Base-by-base conservation (phyloP, 2,888 invertebrate genomes). In the Troilus luridus region DNA sequence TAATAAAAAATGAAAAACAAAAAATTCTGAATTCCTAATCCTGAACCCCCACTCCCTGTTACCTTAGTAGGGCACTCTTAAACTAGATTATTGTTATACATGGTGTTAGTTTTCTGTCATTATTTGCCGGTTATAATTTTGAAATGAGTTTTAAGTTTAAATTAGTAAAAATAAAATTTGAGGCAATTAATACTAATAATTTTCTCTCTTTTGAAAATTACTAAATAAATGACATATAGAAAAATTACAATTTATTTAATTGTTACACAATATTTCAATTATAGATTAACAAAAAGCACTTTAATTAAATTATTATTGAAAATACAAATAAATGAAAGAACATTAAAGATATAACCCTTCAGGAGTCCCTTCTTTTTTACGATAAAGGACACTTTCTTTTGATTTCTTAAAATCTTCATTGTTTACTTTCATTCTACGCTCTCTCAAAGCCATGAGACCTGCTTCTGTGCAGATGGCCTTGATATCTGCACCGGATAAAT, bases 381-480 rank as follows among this genome's bases (percentile, higher is more conserved):
- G 96, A 94, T 99, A 99, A 89, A 99, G 95, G 59, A 99, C 99
- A 95, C 98, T 99, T 94, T 99, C 99, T 94, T 99, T 99, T 0
- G 99, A 99, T 94, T 99, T 99, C 94, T 98, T 98, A 94, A 99
- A 99, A 95, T 99, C 99, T 94, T 99, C 99, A 95, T 99, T 99
- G 92, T 98, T 99, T 62, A 99, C 99, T 95, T 99, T 99, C 99
- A 99, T 99, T 93, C 99, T 96, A 91, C 99, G 96, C 94, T 99
- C 99, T 92, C 99, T 95, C 89, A 99, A 95, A 9, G 99, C 99
- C 97, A 99, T 98, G 91, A 99, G 95, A 92, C 99, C 99, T 91
- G 99, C 99, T 95, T 99, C 99, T 14, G 99, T 99, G 94, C 99
- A 99, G 94, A 99, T 99, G 24, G 99, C 99, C 95, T 98, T 98